phyloP scores from a whole-genome alignment of 1,140 invertebrate genomes.

The Drosophila sproati region DNA sequence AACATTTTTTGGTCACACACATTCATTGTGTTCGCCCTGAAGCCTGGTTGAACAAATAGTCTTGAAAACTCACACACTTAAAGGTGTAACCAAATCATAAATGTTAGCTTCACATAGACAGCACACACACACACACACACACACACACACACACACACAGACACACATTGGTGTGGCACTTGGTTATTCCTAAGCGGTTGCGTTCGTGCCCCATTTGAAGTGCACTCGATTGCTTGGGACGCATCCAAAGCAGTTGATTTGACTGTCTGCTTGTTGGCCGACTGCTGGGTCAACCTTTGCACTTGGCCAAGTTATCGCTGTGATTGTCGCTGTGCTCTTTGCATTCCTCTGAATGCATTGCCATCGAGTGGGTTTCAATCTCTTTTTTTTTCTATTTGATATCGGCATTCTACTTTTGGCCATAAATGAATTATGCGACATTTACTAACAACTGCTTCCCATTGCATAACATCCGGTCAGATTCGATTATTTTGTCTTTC shows the following conservation, averaged over 20 bases:
- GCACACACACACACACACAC: conserved; percentile 16
- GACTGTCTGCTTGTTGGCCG: conserved; percentile 18
- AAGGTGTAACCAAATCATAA: conserved; percentile 64
- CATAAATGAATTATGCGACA: conserved; percentile 84
- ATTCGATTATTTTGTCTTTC: conserved; percentile 14
- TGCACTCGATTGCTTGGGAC: conserved; percentile 56
- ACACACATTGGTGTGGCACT: conserved; percentile 20
- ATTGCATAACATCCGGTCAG: conserved; percentile 67
- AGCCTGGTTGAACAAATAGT: conserved; percentile 1
- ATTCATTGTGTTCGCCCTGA: conserved; percentile 25
- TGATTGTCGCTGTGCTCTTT: conserved; percentile 33
- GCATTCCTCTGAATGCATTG: conserved; percentile 47
- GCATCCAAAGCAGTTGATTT: conserved; percentile 55
- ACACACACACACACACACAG: conserved; percentile 19
- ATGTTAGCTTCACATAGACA: conserved; percentile 55
- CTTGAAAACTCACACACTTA: neutral
- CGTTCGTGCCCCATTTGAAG: conserved; percentile 79
- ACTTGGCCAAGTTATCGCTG: conserved; percentile 8
- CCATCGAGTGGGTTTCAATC: conserved; percentile 38
- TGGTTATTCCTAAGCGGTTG: conserved; percentile 79
- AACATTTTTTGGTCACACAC: neutral
- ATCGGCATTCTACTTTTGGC: conserved; percentile 27
- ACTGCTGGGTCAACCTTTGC: conserved; percentile 27
- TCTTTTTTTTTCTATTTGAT: conserved; percentile 16
- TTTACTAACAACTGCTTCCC: conserved; percentile 82